Percentiles rank a stretch among this genome's conserved stretches.
phyloP scores from a whole-genome alignment of 2,113 vertebrate species.

The Vidua macroura region DNA sequence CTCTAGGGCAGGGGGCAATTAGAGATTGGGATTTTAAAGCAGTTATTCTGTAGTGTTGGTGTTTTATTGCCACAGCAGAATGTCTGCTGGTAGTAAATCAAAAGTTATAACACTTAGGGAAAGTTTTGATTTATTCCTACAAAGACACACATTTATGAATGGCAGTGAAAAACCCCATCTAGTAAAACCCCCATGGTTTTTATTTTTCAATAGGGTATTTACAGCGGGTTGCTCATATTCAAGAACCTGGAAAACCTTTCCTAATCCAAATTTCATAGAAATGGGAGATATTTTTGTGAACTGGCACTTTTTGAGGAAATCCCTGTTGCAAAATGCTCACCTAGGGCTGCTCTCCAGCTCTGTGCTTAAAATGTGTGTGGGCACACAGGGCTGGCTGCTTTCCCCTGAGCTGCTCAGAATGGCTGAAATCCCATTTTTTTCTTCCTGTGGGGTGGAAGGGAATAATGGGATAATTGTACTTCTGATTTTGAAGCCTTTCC shows the following conservation, averaged over 20 bases:
- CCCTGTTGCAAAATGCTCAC: neutral
- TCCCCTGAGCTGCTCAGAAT: neutral
- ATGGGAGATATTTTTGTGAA: neutral
- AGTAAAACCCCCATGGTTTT: fast-evolving
- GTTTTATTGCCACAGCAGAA: neutral
- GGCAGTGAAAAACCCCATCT: neutral
- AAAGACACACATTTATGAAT: neutral
- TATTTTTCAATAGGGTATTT: neutral
- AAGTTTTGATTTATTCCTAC: neutral
- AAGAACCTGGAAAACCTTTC: neutral
- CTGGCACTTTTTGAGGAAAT: neutral
- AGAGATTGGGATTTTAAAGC: neutral
- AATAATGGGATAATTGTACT: neutral
- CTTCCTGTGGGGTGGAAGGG: neutral
- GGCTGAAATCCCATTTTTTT: neutral
- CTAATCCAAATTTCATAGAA: neutral
- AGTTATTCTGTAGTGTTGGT: neutral
- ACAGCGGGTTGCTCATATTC: neutral
- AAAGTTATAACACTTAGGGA: neutral
- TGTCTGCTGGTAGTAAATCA: neutral
- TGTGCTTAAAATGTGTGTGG: neutral
- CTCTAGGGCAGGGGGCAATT: neutral
- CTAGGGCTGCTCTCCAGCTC: neutral
- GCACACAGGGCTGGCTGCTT: neutral
- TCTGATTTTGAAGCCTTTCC: neutral